These are phyloP conservation scores for Halictus ligatus DNA, from an alignment of 2,888 invertebrate species.

Conservation along the genomic window DNA sequence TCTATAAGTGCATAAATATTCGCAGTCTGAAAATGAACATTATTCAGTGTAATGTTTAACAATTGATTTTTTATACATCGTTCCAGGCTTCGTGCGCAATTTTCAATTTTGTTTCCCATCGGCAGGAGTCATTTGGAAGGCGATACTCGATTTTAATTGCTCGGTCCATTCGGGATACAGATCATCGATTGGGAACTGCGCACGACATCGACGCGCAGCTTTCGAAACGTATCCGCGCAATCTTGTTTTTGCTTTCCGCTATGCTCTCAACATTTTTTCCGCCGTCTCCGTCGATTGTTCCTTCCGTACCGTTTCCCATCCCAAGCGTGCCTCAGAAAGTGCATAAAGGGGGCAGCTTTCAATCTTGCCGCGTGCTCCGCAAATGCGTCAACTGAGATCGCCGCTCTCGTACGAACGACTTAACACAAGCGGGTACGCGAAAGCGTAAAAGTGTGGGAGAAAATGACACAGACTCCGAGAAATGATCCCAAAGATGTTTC, in stretches of 20 bases:
- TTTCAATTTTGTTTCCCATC: not conserved
- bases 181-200: constrained; percentile 28
- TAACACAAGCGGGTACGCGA: not conserved
- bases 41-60: too few species aligned
- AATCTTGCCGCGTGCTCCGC: constrained; percentile 20
- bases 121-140: not conserved
- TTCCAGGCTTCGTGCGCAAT: not conserved
- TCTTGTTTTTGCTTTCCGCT: constrained; percentile 3
- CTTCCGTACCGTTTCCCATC: constrained; percentile 20
- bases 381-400: constrained; percentile 10
- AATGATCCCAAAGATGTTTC: not conserved
- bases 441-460: not conserved
- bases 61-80: not conserved
- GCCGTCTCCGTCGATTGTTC: constrained; percentile 28
- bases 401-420: constrained; percentile 10
- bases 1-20: too few species aligned
- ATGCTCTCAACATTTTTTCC: not conserved
- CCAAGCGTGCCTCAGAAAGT: not conserved
- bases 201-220: constrained; percentile 7
- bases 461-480: not conserved
- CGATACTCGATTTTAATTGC: constrained; percentile 23
- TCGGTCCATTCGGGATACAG: not conserved
- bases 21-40: too few species aligned
- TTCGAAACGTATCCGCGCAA: constrained; percentile 3
- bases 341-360: constrained; percentile 26